Percentiles rank a stretch among this genome's conserved stretches.
Evolutionary conservation across 2,888 invertebrate genomes (phyloP).

Genomic region (Hetaerina titia): DNA sequence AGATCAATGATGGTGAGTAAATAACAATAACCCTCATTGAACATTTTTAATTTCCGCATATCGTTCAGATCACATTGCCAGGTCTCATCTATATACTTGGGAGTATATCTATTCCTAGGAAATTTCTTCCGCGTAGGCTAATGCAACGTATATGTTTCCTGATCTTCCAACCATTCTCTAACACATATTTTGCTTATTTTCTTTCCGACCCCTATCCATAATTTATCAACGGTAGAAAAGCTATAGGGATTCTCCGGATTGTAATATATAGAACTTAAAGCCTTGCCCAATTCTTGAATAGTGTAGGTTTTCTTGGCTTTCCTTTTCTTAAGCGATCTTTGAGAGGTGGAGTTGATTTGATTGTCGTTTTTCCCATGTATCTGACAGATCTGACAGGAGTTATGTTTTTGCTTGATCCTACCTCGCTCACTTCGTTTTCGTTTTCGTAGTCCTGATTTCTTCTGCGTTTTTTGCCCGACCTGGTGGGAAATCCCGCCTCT

Average conservation of each 20-base stretch:
- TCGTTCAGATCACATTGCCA: neutral
- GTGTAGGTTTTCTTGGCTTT: too few species aligned
- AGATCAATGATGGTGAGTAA: neutral
- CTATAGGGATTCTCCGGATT: neutral
- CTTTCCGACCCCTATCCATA: neutral
- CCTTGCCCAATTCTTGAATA: too few species aligned
- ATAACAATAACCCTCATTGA: neutral
- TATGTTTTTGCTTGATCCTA: too few species aligned
- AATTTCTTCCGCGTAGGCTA: neutral
- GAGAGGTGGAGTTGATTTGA: neutral
- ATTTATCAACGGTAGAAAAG: neutral
- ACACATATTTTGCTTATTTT: neutral
- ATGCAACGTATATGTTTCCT: neutral
- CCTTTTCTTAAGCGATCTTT: neutral
- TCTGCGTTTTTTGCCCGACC: neutral
- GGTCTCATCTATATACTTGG: neutral
- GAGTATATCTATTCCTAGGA: neutral
- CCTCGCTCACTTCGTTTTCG: too few species aligned
- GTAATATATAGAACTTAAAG: neutral
- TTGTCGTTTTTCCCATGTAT: too few species aligned
- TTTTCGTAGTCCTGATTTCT: too few species aligned
- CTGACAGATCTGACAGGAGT: too few species aligned
- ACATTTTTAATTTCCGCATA: neutral
- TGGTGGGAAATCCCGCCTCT: fast-evolving
- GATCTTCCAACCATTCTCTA: neutral